Base-by-base conservation (phyloP, 2,888 invertebrate species). In the Drosophila monieri region DNA sequence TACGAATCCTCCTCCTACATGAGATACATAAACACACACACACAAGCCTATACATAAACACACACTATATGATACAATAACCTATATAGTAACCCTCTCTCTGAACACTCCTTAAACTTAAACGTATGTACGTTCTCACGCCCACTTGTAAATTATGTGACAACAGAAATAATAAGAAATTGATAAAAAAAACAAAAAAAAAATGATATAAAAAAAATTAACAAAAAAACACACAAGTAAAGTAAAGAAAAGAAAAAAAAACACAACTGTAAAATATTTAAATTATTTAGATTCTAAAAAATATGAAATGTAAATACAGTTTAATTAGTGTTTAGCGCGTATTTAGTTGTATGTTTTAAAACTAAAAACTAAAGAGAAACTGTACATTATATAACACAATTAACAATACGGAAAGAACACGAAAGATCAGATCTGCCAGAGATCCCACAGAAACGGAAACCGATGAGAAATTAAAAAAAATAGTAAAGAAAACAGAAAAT, bases 331-430 rank as follows among this genome's bases (percentile, higher is more conserved):
- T 83, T 81, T 85, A 81, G 81, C 79, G 79, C 77, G 83, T 84
- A 84, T 85, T 84, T 84, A 84, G 83, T 85, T 85, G 83, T 84
- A 84, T 84, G 85, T 84, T 84, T 85, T 83, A 84, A 85, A 80
- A 76, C 83, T 84, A 83, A 84, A 78, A 84, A 78, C 72, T 71
- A 71, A 72, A 72, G 57, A 59, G 58, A 69, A 72, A 48, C 66
- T 81, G 81, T 81, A 81, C 81, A 81, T 81, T 81, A 81, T 81
- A 81, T 85, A 85, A 80, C 79, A 83, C 60, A 73, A 80, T 71
- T 80, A 84, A 78, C 52, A 54, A 80, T 78, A 80, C 66, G 76
- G n/a, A n/a, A n/a, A 76, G 35, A 71, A 73, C 44, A 55, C 67
- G 54, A 60, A 47, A 53, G 62, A 51, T 52, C 55, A 46, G 49